phyloP scores from a whole-genome alignment of 92 coral and sea anemone genomes.

The Montipora capitata region DNA sequence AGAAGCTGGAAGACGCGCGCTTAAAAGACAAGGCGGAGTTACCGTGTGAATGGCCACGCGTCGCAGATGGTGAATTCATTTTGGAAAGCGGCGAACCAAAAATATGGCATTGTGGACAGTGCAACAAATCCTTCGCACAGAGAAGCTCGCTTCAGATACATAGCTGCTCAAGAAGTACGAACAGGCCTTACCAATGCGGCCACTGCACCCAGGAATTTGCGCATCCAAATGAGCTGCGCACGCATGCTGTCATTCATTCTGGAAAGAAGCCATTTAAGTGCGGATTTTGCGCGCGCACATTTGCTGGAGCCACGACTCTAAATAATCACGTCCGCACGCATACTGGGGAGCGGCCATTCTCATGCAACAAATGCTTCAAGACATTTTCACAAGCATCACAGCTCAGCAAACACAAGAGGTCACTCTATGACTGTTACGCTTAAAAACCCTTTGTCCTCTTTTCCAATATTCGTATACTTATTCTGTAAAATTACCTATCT shows the following conservation, averaged over 20 bases:
- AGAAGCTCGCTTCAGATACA: constrained; percentile 91
- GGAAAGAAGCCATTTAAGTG: constrained; percentile 98
- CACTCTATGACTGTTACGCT: constrained; percentile 84
- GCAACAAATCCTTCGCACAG: constrained; percentile 91
- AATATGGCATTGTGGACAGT: constrained; percentile 94
- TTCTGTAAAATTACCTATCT: not conserved
- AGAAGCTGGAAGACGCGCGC: constrained; percentile 45
- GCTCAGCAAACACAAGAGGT: constrained; percentile 93
- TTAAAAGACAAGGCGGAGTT: constrained; percentile 33
- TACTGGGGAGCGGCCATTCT: constrained; percentile 97
- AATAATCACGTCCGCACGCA: constrained; percentile 97
- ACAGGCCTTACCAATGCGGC: constrained; percentile 93
- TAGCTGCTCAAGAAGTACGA: constrained; percentile 81
- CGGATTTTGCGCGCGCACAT: constrained; percentile 96
- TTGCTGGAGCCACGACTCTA: constrained; percentile 96
- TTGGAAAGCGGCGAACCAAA: constrained; percentile 76
- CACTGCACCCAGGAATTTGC: constrained; percentile 92
- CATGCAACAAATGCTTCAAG: constrained; percentile 89
- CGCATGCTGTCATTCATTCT: constrained; percentile 97
- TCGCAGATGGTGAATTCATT: constrained; percentile 54
- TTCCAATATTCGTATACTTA: not conserved
- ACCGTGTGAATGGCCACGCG: constrained; percentile 62
- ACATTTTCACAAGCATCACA: constrained; percentile 96
- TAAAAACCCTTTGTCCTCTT: not conserved
- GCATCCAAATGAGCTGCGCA: constrained; percentile 90